These are phyloP conservation scores for Paracentrotus lividus DNA, from an alignment of 53 echinoderm and acorn worm species.

Conservation along the genomic window DNA sequence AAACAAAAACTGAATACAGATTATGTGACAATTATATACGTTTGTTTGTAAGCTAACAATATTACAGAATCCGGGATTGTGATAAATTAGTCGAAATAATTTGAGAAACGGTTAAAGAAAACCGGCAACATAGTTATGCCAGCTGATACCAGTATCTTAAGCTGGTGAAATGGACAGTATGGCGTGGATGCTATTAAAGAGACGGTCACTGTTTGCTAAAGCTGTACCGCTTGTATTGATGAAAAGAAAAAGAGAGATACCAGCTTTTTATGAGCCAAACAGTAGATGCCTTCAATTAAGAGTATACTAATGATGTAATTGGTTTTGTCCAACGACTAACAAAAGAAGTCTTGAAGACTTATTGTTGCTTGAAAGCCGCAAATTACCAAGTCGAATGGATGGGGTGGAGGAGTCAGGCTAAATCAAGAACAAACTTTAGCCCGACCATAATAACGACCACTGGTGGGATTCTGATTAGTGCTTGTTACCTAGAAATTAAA, in stretches of 20 bases:
- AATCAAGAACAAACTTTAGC: conserved; percentile 48
- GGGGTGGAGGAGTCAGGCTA: conserved; percentile 19
- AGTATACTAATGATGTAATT: conserved; percentile 59
- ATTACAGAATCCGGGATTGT: too few species aligned
- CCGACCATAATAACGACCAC: conserved; percentile 54
- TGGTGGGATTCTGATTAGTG: not conserved
- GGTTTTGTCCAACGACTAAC: conserved; percentile 45
- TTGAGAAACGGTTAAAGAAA: too few species aligned
- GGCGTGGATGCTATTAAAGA: not conserved
- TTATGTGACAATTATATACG: too few species aligned
- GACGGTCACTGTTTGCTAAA: conserved; percentile 25
- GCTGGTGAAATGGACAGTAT: not conserved
- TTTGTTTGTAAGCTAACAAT: too few species aligned
- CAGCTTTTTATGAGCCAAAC: not conserved
- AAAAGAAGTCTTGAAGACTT: not conserved
- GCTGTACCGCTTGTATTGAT: conserved; percentile 24
- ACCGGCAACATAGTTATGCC: not conserved
- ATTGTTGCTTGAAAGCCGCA: conserved; percentile 60
- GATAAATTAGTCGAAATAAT: too few species aligned
- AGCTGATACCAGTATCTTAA: conserved; percentile 38
- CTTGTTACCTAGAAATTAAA: conserved; percentile 7
- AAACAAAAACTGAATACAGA: too few species aligned
- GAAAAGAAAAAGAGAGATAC: conserved; percentile 7
- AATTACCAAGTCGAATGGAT: conserved; percentile 40
- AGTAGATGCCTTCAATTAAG: conserved; percentile 41